Evolutionary conservation across 2,888 invertebrate species (phyloP).

Genomic region (Macaria liturata): DNA sequence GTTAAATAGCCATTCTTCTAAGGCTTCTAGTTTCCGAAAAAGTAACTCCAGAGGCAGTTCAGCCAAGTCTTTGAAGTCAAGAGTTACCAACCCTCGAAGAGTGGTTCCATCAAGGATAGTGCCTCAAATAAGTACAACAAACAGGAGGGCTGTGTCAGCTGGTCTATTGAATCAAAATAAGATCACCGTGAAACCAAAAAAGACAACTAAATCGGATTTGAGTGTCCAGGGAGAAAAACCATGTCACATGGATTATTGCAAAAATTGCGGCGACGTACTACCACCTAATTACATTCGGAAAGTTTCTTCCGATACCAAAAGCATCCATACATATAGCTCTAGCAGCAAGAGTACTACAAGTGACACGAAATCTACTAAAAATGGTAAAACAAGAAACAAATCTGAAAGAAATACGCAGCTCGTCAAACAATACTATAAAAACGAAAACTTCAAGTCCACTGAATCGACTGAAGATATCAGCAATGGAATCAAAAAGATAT

Average conservation of each 20-base stretch:
- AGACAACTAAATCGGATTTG: slow-evolving; percentile 61
- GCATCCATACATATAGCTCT: not conserved
- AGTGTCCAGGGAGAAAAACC: slow-evolving; percentile 39
- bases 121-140: slow-evolving; percentile 30
- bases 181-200: slow-evolving; percentile 42
- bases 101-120: slow-evolving; percentile 50
- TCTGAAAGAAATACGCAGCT: slow-evolving; percentile 26
- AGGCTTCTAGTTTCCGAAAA: slow-evolving; percentile 24
- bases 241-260: slow-evolving; percentile 40
- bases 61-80: slow-evolving; percentile 32
- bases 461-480: slow-evolving; percentile 50
- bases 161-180: slow-evolving; percentile 40
- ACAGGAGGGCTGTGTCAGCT: slow-evolving; percentile 54
- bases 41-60: slow-evolving; percentile 25
- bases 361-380: slow-evolving; percentile 3
- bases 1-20: slow-evolving; percentile 22
- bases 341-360: not conserved
- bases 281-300: not conserved
- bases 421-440: slow-evolving; percentile 64
- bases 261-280: slow-evolving; percentile 56
- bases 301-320: slow-evolving; percentile 1
- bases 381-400: slow-evolving; percentile 4
- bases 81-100: slow-evolving; percentile 46
- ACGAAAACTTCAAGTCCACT: slow-evolving; percentile 60
- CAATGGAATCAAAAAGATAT: slow-evolving; percentile 42